Percentiles rank a stretch among this genome's conserved stretches.
phyloP scores from a whole-genome alignment of 2,888 invertebrate genomes.

The Chironomus tentans region DNA sequence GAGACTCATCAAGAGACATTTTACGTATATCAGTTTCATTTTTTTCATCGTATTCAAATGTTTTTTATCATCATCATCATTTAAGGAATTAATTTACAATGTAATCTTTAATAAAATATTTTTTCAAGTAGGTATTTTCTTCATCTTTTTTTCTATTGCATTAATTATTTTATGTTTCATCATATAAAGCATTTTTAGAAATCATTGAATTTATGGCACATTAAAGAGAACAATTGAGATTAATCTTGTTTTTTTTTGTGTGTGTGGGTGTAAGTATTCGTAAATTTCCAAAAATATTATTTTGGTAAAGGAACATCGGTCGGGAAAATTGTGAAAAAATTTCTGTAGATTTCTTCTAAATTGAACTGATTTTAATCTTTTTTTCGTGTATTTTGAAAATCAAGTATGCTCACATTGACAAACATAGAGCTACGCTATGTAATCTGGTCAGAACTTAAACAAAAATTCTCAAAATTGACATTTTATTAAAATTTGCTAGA shows the following conservation, averaged over 20 bases:
- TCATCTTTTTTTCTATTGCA: not conserved
- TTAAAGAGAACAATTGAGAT: conserved; percentile 29
- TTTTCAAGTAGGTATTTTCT: not conserved
- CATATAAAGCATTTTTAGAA: conserved; percentile 20
- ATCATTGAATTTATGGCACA: conserved; percentile 29
- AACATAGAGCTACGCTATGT: no score
- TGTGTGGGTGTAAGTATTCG: not conserved
- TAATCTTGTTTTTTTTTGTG: not conserved
- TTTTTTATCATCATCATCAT: not conserved
- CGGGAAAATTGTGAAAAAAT: not conserved
- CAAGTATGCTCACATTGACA: no score
- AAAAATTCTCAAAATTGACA: no score
- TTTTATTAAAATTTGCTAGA: no score
- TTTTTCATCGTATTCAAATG: conserved; percentile 6
- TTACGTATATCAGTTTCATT: conserved; percentile 27
- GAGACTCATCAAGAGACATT: not conserved
- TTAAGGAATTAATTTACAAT: not conserved
- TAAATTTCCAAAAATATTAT: not conserved
- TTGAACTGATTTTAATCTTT: no score
- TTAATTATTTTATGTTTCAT: not conserved
- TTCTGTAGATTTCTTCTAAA: not conserved
- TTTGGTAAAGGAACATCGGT: not conserved
- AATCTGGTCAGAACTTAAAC: no score
- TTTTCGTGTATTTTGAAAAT: no score
- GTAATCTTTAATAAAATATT: not conserved